Evolutionary conservation across 2,113 vertebrate genomes (phyloP).

Genomic region (Rutilus rutilus): DNA sequence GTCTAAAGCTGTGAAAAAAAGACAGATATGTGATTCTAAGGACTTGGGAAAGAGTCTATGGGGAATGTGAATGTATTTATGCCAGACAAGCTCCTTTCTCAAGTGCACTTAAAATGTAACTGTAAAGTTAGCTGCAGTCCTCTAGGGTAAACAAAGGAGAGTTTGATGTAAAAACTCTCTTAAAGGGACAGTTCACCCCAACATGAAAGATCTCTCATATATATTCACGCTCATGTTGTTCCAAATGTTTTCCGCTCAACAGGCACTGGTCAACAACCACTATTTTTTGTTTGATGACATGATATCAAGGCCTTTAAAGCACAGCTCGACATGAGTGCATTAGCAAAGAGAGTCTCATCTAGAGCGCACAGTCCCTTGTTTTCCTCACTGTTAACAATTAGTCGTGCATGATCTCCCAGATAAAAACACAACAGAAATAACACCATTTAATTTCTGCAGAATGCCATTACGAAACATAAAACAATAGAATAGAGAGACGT

Average conservation of each 20-base stretch:
- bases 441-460: neutral
- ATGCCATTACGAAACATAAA: neutral
- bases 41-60: constrained; percentile 33
- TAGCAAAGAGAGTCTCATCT: neutral
- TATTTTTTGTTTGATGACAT: no score
- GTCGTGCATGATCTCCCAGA: constrained; percentile 14
- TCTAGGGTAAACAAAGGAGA: neutral
- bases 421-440: neutral
- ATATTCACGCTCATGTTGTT: neutral
- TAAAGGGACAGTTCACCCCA: neutral
- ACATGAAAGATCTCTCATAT: neutral
- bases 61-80: constrained; percentile 37
- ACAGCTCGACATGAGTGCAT: no score
- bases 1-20: constrained; percentile 38
- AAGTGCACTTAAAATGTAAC: constrained; percentile 29
- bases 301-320: no score
- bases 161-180: neutral
- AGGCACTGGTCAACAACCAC: neutral
- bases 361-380: neutral
- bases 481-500: neutral
- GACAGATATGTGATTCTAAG: constrained; percentile 41
- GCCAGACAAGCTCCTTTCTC: constrained; percentile 13
- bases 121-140: constrained; percentile 24
- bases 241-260: neutral
- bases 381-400: constrained; percentile 8